Evolutionary conservation across 2,113 vertebrate genomes (phyloP), one percentile per base, ranked within the genome.

Genomic region (Anoura caudifer): DNA sequence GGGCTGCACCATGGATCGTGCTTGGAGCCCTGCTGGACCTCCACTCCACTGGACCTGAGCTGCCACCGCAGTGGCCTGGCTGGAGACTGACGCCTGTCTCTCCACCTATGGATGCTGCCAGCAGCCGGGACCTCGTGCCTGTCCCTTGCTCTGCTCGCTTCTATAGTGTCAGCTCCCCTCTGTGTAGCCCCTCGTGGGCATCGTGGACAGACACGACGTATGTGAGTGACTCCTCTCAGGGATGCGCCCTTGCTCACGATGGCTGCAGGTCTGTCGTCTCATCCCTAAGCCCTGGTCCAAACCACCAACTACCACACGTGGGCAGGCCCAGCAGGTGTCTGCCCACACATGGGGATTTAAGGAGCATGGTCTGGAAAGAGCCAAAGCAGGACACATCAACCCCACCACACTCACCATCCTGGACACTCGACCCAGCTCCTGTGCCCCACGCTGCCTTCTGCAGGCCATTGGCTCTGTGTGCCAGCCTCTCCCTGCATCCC

Each of bases 281-380:
- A 8, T 36, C 38, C 36, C 56, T 31, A 22, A 76, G 59, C 16
- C 67, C 41, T 4, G 4, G 17, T 61, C 72, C 72, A 73, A 82
- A 82, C 50, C 14, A 38, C 6, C n/a, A 22, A 1, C 7, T 59
- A 38, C 33, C 7, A 8, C 41, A 12, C 0, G 4, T 14, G 59
- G 76, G 36, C 17, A n/a, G 3, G 41, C 82, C 45, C 24, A 70
- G n/a, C 61, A 45, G 47, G 26, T 38, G 9, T 41, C 38, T 36
- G 87, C 75, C 45, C 16, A 28, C 41, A 24, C 47, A 4, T 54
- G 12, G 9, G 22, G 63, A 33, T 4, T 28, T 70, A 19, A 9
- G 43, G 31, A 79, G 22, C 41, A 72, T n/a, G 31, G 10, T 72
- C 28, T 20, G 52, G 52, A 80, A 7, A 54, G 50, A 70, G 17